phyloP scores from a whole-genome alignment of 2,113 vertebrate genomes.

The Chaetops frenatus region DNA sequence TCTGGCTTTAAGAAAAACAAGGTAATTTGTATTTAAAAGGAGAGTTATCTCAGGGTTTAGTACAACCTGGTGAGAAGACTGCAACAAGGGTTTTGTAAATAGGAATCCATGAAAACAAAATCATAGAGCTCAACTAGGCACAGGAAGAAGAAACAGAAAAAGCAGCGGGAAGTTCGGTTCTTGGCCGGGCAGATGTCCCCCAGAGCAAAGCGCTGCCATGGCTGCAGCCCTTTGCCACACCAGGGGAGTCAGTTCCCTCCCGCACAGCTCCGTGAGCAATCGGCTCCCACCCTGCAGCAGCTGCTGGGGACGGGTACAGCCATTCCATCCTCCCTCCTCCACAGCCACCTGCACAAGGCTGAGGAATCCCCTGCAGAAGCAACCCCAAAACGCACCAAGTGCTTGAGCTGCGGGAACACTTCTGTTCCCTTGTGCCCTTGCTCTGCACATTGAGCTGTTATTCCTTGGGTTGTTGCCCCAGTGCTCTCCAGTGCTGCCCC shows the following conservation, averaged over 20 bases:
- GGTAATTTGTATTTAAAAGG: background rate
- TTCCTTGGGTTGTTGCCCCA: background rate
- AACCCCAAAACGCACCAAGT: background rate
- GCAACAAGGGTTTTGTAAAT: background rate
- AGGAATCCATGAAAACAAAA: background rate
- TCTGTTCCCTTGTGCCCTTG: background rate
- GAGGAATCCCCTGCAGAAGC: background rate
- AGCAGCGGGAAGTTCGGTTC: background rate
- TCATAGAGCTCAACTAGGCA: background rate
- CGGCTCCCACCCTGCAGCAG: background rate
- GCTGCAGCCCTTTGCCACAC: background rate
- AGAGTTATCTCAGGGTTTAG: background rate
- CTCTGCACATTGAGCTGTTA: background rate
- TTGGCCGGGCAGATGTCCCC: background rate
- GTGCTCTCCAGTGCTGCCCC: background rate
- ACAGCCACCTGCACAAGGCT: background rate
- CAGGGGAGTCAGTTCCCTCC: background rate
- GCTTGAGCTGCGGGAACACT: background rate
- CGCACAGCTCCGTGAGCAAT: background rate
- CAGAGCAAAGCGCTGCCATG: background rate
- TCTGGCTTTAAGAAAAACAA: background rate
- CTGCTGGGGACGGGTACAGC: background rate
- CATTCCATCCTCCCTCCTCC: background rate
- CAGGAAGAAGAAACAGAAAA: background rate
- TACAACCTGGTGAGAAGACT: background rate